Percentiles rank a stretch among this genome's conserved stretches.
phyloP scores from a whole-genome alignment of 1,140 invertebrate genomes.

The Adelges cooleyi region DNA sequence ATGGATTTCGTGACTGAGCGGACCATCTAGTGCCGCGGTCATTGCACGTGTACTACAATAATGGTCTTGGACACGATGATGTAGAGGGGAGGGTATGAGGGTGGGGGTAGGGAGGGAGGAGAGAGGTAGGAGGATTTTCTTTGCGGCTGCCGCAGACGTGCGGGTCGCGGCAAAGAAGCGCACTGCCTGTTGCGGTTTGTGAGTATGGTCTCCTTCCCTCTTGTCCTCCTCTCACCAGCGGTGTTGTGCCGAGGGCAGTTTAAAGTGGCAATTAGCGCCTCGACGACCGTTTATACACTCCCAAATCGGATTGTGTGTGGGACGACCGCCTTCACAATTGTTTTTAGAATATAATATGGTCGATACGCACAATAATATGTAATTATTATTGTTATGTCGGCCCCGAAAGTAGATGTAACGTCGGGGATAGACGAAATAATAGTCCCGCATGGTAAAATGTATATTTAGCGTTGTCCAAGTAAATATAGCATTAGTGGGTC shows the following conservation, averaged over 20 bases:
- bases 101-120: background rate
- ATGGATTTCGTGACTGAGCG: constrained; percentile 6
- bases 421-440: too few species aligned
- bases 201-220: background rate
- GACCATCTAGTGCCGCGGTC: background rate
- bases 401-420: too few species aligned
- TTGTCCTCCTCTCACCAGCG: background rate
- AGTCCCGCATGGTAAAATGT: too few species aligned
- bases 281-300: background rate
- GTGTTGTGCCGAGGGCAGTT: background rate
- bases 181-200: constrained; percentile 16
- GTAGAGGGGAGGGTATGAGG: too few species aligned
- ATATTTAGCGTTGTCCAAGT: too few species aligned
- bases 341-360: too few species aligned
- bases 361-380: too few species aligned
- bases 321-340: too few species aligned
- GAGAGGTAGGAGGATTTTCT: constrained; percentile 2
- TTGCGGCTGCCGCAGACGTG: background rate
- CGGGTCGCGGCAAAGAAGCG: background rate
- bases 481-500: too few species aligned
- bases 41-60: background rate
- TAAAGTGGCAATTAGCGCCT: constrained; percentile 8
- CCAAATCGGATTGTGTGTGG: too few species aligned
- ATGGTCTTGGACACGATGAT: too few species aligned
- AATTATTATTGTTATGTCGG: too few species aligned